Evolutionary conservation across 2,888 invertebrate genomes (phyloP), one percentile per base, ranked within the genome.

Genomic region (Diaperis boleti): DNA sequence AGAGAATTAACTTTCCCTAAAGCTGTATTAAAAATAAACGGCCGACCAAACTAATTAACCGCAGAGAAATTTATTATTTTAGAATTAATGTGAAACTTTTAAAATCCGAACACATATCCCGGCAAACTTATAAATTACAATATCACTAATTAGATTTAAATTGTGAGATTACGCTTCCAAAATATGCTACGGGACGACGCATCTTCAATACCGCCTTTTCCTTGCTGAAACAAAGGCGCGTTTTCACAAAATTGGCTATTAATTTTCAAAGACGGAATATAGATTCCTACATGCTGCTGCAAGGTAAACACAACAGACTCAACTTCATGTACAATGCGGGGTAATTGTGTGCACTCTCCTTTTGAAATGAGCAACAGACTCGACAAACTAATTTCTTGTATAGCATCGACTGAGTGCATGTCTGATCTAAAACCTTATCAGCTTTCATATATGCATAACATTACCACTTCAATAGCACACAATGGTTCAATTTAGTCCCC

Each of bases 11-110:
- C 56, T 44, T 42, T 22, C 44, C 29, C 26, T 17, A 57, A 62
- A 57, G 52, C 56, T 45, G 52, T 50, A 62, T 62, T 62, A 57
- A 62, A 62, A 59, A 62, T 62, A 57, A 62, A 62, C 57, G 50
- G 18, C 22, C 29, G 44, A 44, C 57, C 22, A 29, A 62, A 56
- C 50, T 62, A 57, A 62, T 62, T 62, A 62, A 62, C 62, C 54
- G 15, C 33, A 35, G 35, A 11, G 5, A 20, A 59, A 60, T 57
- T 47, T 57, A 47, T 57, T 47, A 29, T 47, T 57, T 47, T 57
- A 47, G 37, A 57, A 45, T 57, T 45, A 35, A 35, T 31, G n/a
- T 11, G 7, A n/a, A 47, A 37, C 39, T 57, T 57, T 57, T 45
- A 55, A 7, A 41, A 11, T 26, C 11, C 22, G 29, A 15, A 10